A percentile compares a stretch with the other conserved stretches of the same genome.
Conservation (phyloP, 2,113 vertebrate genomes). For the Catagonus wagneri region DNA sequence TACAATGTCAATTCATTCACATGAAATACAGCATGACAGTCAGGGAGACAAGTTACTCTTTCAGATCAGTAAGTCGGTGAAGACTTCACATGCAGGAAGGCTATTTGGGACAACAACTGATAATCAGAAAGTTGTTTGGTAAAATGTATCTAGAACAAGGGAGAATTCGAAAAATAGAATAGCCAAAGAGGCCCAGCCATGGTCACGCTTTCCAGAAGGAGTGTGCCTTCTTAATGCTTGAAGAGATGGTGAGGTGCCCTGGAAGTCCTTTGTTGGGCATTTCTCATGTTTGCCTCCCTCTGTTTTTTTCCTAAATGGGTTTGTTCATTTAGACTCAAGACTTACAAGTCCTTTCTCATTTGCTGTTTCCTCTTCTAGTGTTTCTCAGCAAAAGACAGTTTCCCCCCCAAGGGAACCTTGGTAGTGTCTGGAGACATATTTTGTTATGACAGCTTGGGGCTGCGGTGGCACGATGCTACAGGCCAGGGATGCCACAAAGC, state of each 20-base stretch:
- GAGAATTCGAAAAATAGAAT: background rate
- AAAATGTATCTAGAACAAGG: background rate
- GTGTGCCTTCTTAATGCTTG: background rate
- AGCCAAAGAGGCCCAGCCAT: background rate
- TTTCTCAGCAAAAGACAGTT: background rate
- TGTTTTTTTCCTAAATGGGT: background rate
- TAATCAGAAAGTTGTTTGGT: background rate
- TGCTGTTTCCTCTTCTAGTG: background rate
- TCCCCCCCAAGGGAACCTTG: background rate
- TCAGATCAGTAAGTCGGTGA: background rate
- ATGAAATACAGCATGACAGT: background rate
- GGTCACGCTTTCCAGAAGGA: background rate
- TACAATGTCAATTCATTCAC: background rate
- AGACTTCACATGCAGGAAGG: background rate
- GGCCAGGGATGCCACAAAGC: too few relatives aligned
- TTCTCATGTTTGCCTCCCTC: background rate
- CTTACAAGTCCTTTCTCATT: background rate
- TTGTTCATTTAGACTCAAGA: background rate
- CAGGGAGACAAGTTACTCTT: background rate
- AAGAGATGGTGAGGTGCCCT: background rate
- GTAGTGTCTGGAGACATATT: background rate
- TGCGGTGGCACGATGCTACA: background rate
- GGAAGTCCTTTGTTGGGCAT: background rate
- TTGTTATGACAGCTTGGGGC: background rate
- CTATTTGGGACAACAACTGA: background rate